These are phyloP conservation scores for Pyrocephalus nanus DNA, from an alignment of 2,797 vertebrate genomes.

Conservation along the genomic window DNA sequence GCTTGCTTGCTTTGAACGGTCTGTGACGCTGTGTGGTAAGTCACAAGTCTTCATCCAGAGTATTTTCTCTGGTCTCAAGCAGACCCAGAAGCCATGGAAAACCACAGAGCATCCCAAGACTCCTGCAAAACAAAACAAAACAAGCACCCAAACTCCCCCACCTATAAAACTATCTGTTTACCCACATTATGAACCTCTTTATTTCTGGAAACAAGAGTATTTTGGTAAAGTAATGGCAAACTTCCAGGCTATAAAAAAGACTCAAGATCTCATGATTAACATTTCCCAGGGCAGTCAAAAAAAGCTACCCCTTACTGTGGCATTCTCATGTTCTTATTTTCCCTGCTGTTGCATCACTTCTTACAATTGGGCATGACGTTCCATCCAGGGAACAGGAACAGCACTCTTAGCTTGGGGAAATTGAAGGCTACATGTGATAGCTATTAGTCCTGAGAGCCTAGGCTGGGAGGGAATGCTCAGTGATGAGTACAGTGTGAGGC, in stretches of 20 bases:
- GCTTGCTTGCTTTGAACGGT: background rate
- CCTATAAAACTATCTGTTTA: background rate
- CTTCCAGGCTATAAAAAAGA: background rate
- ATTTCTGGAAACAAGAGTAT: conserved; percentile 7
- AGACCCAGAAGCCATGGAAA: background rate
- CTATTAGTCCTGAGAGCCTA: background rate
- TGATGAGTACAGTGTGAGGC: background rate
- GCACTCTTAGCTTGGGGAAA: background rate
- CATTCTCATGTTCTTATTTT: background rate
- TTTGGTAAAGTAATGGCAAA: conserved; percentile 8
- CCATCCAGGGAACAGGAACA: background rate
- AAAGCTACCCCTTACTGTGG: background rate
- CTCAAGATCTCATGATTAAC: background rate
- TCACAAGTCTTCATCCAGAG: background rate
- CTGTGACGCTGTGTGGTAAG: background rate
- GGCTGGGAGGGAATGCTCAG: background rate
- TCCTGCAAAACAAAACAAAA: background rate
- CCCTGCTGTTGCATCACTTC: background rate
- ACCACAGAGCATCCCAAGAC: conserved; percentile 20
- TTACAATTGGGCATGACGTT: background rate
- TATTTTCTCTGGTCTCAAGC: background rate
- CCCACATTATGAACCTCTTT: background rate
- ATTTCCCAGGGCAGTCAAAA: background rate
- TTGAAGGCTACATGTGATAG: background rate
- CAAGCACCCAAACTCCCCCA: background rate